Base-by-base conservation (phyloP, 2,888 invertebrate species). In the Coleophora flavipennella region DNA sequence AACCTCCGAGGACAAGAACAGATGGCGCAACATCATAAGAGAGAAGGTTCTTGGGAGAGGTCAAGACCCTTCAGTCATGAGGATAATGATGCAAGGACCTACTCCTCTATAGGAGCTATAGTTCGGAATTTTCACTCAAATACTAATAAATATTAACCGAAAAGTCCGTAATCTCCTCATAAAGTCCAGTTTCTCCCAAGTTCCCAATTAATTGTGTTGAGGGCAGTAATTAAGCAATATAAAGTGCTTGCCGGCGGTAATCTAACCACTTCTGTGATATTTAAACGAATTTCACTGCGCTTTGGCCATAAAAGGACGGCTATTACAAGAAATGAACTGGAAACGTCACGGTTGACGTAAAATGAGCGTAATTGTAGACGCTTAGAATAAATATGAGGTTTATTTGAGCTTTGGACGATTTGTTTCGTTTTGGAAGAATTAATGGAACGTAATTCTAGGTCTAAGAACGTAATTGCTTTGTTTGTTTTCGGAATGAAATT, bases 231-330 rank as follows among this genome's bases (percentile, higher is more conserved):
- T 81, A 81, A 78, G 75, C 74, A 67, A 73, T 67, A 81, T 78
- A 79, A 81, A 80, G 73, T 75, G 73, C 70, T 68, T 62, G 70
- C 58, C 60, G 53, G 67, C 67, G 64, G 73, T 79, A 79, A 81
- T 79, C 78, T 72, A 61, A 72, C 78, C 79, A 80, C 78, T 81
- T 79, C 75, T 76, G 80, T 76, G 72, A 79, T 80, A 77, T 81
- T 81, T 77, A 81, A 83, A 78, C 72, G 78, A 73, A 76, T 79
- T 80, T 78, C 73, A 80, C 80, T 78, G 79, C 76, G 79, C 62
- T 78, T 78, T 64, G 73, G 73, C 72, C 79, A 72, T 79, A 78
- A 80, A 80, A 80, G 73, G 70, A 57, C 64, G 49, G 72, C 70
- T 76, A 74, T 78, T 76, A 76, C 71, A 69, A 74, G 70, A 74